Evolutionary conservation across 2,797 vertebrate genomes (phyloP).

Genomic region (Danionella dracula): DNA sequence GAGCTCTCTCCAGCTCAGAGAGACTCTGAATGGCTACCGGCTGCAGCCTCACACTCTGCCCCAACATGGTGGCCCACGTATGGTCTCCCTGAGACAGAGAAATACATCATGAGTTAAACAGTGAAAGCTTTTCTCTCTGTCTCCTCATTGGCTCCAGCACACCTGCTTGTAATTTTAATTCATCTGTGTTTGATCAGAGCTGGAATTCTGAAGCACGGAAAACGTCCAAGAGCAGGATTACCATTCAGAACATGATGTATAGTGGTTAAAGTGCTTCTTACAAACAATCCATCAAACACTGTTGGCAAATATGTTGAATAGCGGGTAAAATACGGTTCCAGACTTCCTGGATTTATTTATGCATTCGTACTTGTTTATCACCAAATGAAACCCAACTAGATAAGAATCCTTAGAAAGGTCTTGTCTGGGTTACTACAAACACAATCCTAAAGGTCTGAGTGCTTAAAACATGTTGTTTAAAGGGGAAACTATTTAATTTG

Average conservation of each 20-base stretch:
- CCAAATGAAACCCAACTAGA: neutral
- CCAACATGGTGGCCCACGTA: conserved; percentile 63
- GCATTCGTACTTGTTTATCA: neutral
- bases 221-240: neutral
- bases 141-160: neutral
- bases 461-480: conserved; percentile 21
- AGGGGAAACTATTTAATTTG: conserved; percentile 9
- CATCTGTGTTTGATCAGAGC: conserved; percentile 11
- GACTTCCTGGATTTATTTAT: neutral
- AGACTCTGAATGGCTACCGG: conserved; percentile 82
- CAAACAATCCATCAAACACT: conserved; percentile 20
- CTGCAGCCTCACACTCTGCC: conserved; percentile 67
- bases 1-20: conserved; percentile 85
- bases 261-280: neutral
- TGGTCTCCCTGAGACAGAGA: conserved; percentile 56
- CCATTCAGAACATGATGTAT: neutral
- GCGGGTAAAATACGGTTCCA: neutral
- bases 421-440: neutral
- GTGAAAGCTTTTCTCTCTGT: neutral
- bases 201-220: conserved; percentile 2
- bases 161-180: conserved; percentile 20
- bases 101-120: neutral
- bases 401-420: neutral
- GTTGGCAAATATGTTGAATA: neutral
- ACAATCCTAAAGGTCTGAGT: conserved; percentile 1